These are phyloP conservation scores for Helostoma temminkii DNA, from an alignment of 2,797 vertebrate genomes.

Conservation along the genomic window DNA sequence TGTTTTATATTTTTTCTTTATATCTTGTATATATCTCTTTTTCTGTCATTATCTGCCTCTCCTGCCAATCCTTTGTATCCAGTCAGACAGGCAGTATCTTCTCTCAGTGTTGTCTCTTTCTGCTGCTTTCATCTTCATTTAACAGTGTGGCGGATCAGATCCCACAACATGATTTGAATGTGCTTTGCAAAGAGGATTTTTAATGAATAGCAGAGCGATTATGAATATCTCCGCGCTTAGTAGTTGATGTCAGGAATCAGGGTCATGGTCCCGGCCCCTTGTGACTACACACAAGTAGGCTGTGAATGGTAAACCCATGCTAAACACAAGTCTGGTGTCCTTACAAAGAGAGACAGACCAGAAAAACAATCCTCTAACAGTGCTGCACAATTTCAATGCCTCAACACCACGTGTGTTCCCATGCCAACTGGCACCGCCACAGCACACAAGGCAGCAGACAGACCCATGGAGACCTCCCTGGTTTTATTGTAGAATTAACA, in stretches of 20 bases:
- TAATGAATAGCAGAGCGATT: constrained; percentile 53
- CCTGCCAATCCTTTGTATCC: constrained; percentile 35
- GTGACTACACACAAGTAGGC: constrained; percentile 22
- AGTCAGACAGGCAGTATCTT: constrained; percentile 6
- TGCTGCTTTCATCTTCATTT: constrained; percentile 64
- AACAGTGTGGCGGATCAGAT: constrained; percentile 58
- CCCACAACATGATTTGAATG: constrained; percentile 57
- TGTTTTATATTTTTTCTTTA: constrained; percentile 21
- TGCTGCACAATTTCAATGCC: constrained; percentile 33
- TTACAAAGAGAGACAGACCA: constrained; percentile 52
- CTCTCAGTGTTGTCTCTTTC: constrained; percentile 45
- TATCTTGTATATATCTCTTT: constrained; percentile 19
- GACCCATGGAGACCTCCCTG: constrained; percentile 30
- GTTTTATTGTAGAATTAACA: constrained; percentile 55
- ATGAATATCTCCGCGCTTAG: constrained; percentile 45
- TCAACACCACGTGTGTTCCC: constrained; percentile 58
- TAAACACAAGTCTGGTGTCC: constrained; percentile 22
- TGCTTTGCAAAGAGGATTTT: constrained; percentile 56
- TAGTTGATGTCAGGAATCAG: constrained; percentile 39
- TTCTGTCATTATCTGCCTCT: constrained; percentile 26
- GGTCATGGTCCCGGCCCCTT: constrained; percentile 37
- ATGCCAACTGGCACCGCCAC: constrained; percentile 68
- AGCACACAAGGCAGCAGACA: constrained; percentile 21
- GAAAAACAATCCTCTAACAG: constrained; percentile 46
- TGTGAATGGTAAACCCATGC: constrained; percentile 48